These are phyloP conservation scores for Sitobion miscanthi DNA, from an alignment of 1,140 invertebrate species.

Conservation along the genomic window DNA sequence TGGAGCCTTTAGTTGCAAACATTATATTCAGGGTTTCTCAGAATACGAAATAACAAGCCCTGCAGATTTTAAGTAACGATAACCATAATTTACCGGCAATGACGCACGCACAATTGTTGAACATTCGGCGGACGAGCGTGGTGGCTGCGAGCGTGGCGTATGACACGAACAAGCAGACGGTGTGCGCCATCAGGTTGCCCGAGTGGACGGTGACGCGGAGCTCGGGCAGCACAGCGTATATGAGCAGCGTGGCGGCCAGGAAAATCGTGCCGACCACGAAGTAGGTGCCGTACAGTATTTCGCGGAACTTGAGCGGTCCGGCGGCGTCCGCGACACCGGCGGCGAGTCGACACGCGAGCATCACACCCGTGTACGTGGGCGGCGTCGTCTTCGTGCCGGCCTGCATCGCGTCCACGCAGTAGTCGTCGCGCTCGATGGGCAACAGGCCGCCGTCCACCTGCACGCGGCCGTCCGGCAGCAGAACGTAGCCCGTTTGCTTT, in stretches of 20 bases:
- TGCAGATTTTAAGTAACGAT: no score
- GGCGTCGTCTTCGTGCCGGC: not conserved
- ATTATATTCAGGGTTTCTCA: not conserved
- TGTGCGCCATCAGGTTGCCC: conserved; percentile 58
- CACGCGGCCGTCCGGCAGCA: conserved; percentile 25
- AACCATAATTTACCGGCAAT: conserved; percentile 49
- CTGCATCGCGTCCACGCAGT: conserved; percentile 53
- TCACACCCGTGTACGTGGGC: not conserved
- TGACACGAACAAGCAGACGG: conserved; percentile 57
- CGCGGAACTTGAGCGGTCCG: not conserved
- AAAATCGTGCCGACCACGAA: conserved; percentile 58
- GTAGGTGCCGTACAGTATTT: conserved; percentile 56
- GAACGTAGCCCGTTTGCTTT: not conserved
- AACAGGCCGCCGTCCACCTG: conserved; percentile 28
- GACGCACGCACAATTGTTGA: conserved; percentile 44
- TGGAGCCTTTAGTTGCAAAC: no score
- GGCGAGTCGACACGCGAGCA: not conserved
- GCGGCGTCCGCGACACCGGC: not conserved
- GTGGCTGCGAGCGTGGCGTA: conserved; percentile 56
- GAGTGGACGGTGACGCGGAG: conserved; percentile 58
- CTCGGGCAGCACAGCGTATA: conserved; percentile 59
- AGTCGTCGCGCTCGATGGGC: conserved; percentile 50
- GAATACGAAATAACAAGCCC: not conserved
- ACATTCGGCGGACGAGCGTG: conserved; percentile 9
- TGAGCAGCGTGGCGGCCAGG: conserved; percentile 57